phyloP scores from a whole-genome alignment of 2,888 invertebrate species.

The Erebia aethiops region DNA sequence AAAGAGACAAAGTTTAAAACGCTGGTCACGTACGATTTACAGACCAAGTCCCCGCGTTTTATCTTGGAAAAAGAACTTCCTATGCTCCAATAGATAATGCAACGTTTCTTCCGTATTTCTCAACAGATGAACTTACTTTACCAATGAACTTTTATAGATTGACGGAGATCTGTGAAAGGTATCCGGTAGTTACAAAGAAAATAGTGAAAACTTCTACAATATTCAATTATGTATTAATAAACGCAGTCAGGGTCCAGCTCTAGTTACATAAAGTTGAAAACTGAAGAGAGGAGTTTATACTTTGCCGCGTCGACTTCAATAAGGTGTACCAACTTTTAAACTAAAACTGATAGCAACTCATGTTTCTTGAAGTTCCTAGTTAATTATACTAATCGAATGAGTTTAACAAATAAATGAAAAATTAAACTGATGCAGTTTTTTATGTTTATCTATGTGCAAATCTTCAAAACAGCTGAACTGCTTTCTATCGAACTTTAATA shows the following conservation, averaged over 20 bases:
- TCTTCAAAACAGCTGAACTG: too few relatives aligned
- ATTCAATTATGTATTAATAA: constrained; percentile 31
- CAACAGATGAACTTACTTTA: too few relatives aligned
- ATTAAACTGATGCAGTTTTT: background rate
- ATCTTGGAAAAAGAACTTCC: too few relatives aligned
- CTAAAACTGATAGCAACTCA: background rate
- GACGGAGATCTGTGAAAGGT: constrained; percentile 3
- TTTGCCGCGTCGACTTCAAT: constrained; percentile 6
- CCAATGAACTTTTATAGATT: background rate
- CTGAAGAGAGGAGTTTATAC: constrained; percentile 9
- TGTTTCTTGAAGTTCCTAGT: background rate
- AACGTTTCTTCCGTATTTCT: too few relatives aligned
- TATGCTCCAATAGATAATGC: too few relatives aligned
- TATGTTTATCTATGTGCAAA: background rate
- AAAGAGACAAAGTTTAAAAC: too few relatives aligned
- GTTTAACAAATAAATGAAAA: background rate
- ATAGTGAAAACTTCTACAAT: constrained; percentile 24
- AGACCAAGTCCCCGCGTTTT: too few relatives aligned
- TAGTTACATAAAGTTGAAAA: constrained; percentile 9
- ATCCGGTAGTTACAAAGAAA: constrained; percentile 21
- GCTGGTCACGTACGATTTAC: too few relatives aligned
- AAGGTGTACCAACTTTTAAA: background rate
- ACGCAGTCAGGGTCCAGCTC: constrained; percentile 5
- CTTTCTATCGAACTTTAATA: too few relatives aligned
- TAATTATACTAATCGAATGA: background rate